Evolutionary conservation across 2,888 invertebrate species (phyloP).

Genomic region (Pristionchus arcanus): DNA sequence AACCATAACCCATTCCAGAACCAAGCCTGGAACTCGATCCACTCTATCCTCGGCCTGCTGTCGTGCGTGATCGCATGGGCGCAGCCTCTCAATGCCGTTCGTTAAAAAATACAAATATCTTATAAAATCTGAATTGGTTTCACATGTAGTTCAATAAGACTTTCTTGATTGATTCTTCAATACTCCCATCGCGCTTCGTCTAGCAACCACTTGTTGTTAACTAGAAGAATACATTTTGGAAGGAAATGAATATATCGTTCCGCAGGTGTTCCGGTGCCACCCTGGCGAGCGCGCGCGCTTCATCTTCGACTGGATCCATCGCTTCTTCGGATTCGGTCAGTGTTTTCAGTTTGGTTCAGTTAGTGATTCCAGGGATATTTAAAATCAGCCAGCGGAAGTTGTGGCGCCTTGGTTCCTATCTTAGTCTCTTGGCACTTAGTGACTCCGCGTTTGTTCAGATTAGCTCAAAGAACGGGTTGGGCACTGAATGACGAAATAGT

Average conservation of each 20-base stretch:
- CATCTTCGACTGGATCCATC: constrained; percentile 67
- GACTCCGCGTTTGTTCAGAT: too few relatives aligned
- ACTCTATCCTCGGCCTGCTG: constrained; percentile 67
- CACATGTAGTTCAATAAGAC: not conserved
- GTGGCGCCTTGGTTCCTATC: too few relatives aligned
- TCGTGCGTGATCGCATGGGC: constrained; percentile 70
- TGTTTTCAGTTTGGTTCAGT: too few relatives aligned
- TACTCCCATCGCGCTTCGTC: not conserved
- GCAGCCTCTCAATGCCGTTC: constrained; percentile 67
- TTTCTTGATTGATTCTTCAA: not conserved
- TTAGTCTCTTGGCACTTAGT: too few relatives aligned
- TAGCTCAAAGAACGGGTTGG: too few relatives aligned
- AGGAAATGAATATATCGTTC: not conserved
- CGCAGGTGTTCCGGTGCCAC: constrained; percentile 62
- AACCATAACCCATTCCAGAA: constrained; percentile 58
- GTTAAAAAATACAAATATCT: too few relatives aligned
- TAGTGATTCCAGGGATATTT: too few relatives aligned
- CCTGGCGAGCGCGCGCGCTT: constrained; percentile 61
- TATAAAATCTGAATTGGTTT: not conserved
- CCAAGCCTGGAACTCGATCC: constrained; percentile 64
- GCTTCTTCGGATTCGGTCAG: constrained; percentile 63
- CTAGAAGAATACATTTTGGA: too few relatives aligned
- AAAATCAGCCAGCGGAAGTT: too few relatives aligned
- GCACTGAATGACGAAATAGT: too few relatives aligned
- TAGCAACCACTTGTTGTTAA: too few relatives aligned